These are phyloP conservation scores for Ericerus pela DNA, from an alignment of 1,140 invertebrate species.

Conservation along the genomic window DNA sequence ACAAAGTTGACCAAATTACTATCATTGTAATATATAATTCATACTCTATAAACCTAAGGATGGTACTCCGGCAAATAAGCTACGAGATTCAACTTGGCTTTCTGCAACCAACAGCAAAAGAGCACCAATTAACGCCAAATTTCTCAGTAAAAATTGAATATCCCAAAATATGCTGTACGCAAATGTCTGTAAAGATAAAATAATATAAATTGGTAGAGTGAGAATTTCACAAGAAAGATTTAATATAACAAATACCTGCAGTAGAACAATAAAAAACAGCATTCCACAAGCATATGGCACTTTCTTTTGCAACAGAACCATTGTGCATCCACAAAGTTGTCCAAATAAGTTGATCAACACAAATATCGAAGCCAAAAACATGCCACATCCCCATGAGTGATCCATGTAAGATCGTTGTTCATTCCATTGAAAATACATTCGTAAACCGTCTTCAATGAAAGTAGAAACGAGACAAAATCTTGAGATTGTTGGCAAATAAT, in stretches of 20 bases:
- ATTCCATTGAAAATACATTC: slow-evolving; percentile 98
- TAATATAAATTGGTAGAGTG: too few relatives aligned
- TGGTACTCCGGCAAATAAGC: slow-evolving; percentile 95
- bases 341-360: slow-evolving; percentile 87
- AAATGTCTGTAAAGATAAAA: slow-evolving; percentile 58
- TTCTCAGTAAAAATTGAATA: slow-evolving; percentile 86
- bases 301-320: slow-evolving; percentile 84
- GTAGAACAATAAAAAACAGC: slow-evolving; percentile 87
- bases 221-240: too few relatives aligned
- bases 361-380: slow-evolving; percentile 80
- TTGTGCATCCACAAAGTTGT: slow-evolving; percentile 85
- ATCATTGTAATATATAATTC: not conserved
- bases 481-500: slow-evolving; percentile 87
- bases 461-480: slow-evolving; percentile 96
- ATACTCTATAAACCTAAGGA: slow-evolving; percentile 46
- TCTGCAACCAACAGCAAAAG: slow-evolving; percentile 88
- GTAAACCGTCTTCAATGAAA: slow-evolving; percentile 95
- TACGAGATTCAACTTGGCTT: slow-evolving; percentile 76
- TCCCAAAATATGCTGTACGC: slow-evolving; percentile 99
- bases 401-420: slow-evolving; percentile 98
- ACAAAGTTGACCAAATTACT: too few relatives aligned
- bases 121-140: slow-evolving; percentile 90
- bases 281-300: slow-evolving; percentile 89
- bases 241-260: slow-evolving; percentile 81
- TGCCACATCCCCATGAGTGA: slow-evolving; percentile 91